phyloP scores from a whole-genome alignment of 2,888 invertebrate genomes.

The Cheiracanthium punctorium region DNA sequence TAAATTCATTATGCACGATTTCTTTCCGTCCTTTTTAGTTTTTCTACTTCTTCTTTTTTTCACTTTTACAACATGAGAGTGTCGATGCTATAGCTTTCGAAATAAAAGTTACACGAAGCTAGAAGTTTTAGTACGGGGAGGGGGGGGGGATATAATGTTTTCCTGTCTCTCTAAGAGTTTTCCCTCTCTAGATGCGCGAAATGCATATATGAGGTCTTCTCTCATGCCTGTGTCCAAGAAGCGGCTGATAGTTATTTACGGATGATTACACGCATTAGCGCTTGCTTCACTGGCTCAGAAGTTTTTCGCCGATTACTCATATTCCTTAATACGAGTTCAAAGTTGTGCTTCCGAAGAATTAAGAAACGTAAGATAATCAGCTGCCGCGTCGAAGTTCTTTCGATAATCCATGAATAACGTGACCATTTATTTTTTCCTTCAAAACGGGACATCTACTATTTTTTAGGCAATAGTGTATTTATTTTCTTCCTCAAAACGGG shows the following conservation, averaged over 20 bases:
- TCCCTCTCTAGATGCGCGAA: background rate
- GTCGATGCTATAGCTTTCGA: background rate
- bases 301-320: background rate
- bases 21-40: background rate
- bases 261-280: background rate
- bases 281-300: background rate
- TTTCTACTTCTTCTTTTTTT: background rate
- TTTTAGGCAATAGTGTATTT: too few relatives aligned
- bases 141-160: background rate
- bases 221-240: background rate
- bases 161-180: background rate
- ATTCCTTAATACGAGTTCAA: background rate
- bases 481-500: too few relatives aligned
- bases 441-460: too few relatives aligned
- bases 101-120: constrained; percentile 8
- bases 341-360: too few relatives aligned
- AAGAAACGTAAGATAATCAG: too few relatives aligned
- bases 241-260: background rate
- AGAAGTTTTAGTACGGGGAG: background rate
- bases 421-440: too few relatives aligned
- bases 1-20: constrained; percentile 23
- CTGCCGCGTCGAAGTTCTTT: too few relatives aligned
- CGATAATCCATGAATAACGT: too few relatives aligned
- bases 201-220: background rate
- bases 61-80: background rate